Base-by-base conservation (phyloP, 2,113 vertebrate species). In the Bos indicus region DNA sequence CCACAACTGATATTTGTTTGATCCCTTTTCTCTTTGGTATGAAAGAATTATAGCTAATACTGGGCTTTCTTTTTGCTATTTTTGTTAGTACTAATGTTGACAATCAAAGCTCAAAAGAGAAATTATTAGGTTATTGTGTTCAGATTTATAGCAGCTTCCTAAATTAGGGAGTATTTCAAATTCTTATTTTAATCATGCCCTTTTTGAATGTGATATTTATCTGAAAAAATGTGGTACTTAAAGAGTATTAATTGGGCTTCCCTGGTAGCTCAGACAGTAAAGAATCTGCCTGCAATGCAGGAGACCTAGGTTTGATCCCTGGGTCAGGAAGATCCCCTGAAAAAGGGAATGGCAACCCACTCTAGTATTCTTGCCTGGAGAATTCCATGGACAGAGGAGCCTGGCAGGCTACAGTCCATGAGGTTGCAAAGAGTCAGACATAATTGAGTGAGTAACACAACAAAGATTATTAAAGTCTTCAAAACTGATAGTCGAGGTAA, bases 141-240 rank as follows among this genome's bases (percentile, higher is more conserved):
- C 25, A 54, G 74, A 74, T 92, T 92, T 81, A 80, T 77, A 74
- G 36, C 52, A 94, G 23, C 33, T 89, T 59, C 40, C 88, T 96
- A 19, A 91, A 93, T 91, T 93, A 74, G 88, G 71, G 36, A 43
- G 8, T 71, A 40, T 89, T 97, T 95, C 17, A 85, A 11, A 56
- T 95, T 52, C 19, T 57, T 80, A 46, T 88, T 94, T 96, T n/a
- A 82, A 74, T 67, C 5, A 84, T 88, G 62, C 40, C 26, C 85
- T 81, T 97, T 91, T 95, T 84, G 51, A 96, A 78, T 80, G 90
- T 93, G 56, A 88, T 56, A 71, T 64, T 86, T 96, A 84, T 91
- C 19, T 88, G 40, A 8, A 36, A n/a, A 91, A 86, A 78, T 28
- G 33, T 67, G 28, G 14, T 77, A 46, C 36, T 46, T 80, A 62